Evolutionary conservation across 2,113 vertebrate species (phyloP).

Genomic region (Platycercus adscitus): DNA sequence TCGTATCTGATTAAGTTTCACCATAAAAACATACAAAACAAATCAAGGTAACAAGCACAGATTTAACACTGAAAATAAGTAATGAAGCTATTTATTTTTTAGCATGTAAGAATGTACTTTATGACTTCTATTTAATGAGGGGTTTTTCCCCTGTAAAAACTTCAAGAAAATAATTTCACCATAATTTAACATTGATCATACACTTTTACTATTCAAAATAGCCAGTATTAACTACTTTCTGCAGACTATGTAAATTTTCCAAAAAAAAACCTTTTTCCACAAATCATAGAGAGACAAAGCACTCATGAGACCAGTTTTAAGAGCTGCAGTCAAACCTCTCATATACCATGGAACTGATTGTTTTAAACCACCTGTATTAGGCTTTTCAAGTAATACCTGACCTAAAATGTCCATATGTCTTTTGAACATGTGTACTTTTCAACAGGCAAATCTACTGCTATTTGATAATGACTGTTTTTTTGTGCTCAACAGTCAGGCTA

Average conservation of each 20-base stretch:
- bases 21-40: background rate
- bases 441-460: background rate
- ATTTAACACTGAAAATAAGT: background rate
- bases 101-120: background rate
- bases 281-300: background rate
- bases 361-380: background rate
- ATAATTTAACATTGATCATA: background rate
- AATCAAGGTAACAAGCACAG: background rate
- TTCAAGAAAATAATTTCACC: background rate
- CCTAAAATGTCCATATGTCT: background rate
- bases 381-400: background rate
- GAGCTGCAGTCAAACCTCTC: background rate
- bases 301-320: background rate
- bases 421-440: background rate
- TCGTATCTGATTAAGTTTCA: background rate
- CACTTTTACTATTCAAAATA: background rate
- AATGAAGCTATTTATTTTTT: background rate
- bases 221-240: background rate
- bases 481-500: background rate
- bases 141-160: background rate
- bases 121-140: background rate
- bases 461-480: background rate
- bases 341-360: no score
- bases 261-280: background rate
- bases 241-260: background rate